Conservation (phyloP, 2,888 invertebrate genomes). For the Drosophila helvetica region DNA sequence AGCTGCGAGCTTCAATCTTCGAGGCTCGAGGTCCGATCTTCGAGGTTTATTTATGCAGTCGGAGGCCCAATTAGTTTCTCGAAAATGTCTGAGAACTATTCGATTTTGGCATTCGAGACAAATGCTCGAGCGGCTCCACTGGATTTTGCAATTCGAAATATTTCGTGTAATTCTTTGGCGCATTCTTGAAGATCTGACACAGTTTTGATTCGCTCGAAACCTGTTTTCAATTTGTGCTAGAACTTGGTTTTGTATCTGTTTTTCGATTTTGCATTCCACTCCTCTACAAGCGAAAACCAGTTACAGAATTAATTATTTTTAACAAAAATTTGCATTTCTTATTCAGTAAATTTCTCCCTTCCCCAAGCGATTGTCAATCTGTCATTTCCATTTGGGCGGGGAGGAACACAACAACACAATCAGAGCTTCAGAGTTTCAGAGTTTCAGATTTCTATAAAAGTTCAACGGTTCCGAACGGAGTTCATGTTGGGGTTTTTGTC, state of each 20-base stretch:
- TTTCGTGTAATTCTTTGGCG: slow-evolving; percentile 48
- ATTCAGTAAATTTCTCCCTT: slow-evolving; percentile 31
- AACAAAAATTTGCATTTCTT: slow-evolving; percentile 29
- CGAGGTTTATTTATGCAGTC: slow-evolving; percentile 52
- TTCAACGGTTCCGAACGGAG: slow-evolving; percentile 20
- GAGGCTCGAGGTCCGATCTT: not conserved
- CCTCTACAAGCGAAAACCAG: slow-evolving; percentile 15
- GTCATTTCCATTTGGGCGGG: slow-evolving; percentile 21
- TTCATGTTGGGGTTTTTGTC: slow-evolving; percentile 1
- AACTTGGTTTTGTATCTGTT: slow-evolving; percentile 35
- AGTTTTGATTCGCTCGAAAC: slow-evolving; percentile 49
- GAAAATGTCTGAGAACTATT: slow-evolving; percentile 43
- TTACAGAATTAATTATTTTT: slow-evolving; percentile 32
- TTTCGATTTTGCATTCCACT: slow-evolving; percentile 21
- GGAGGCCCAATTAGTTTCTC: slow-evolving; percentile 59
- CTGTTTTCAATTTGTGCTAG: slow-evolving; percentile 51
- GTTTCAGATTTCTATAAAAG: slow-evolving; percentile 22
- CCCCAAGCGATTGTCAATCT: slow-evolving; percentile 19
- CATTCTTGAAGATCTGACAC: slow-evolving; percentile 56
- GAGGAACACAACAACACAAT: not conserved
- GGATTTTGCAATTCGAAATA: slow-evolving; percentile 44
- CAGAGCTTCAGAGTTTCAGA: not conserved
- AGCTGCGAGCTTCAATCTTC: not conserved
- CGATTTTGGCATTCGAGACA: slow-evolving; percentile 26
- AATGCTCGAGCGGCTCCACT: slow-evolving; percentile 45